A percentile compares a stretch with the other conserved stretches of the same genome.
These are phyloP conservation scores for Cerceris ruficornis DNA, from an alignment of 2,888 invertebrate genomes.

Conservation along the genomic window DNA sequence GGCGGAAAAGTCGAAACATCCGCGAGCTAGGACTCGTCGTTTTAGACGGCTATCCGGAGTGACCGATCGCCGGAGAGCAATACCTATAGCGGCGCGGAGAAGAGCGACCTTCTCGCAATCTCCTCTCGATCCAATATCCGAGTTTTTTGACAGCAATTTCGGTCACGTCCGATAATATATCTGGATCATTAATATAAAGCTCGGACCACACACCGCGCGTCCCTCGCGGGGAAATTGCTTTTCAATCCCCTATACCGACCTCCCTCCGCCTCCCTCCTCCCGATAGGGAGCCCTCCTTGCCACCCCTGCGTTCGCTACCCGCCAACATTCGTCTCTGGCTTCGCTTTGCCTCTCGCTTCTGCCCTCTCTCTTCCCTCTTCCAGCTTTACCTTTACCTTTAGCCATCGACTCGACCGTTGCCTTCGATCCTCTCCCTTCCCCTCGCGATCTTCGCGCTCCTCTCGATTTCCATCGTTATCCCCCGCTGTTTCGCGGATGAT, in stretches of 20 bases:
- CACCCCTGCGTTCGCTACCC: slow-evolving; percentile 45
- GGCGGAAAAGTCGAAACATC: slow-evolving; percentile 36
- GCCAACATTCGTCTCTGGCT: slow-evolving; percentile 59
- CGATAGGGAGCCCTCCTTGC: slow-evolving; percentile 49
- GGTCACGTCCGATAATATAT: slow-evolving; percentile 82
- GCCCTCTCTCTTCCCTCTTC: slow-evolving; percentile 7
- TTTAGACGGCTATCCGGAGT: slow-evolving; percentile 38
- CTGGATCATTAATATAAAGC: slow-evolving; percentile 82
- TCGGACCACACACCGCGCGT: slow-evolving; percentile 74
- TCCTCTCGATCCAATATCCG: slow-evolving; percentile 82
- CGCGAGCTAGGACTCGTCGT: slow-evolving; percentile 22
- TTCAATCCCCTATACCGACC: slow-evolving; percentile 80
- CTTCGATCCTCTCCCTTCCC: slow-evolving; percentile 1
- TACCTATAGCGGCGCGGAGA: slow-evolving; percentile 42
- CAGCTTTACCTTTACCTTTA: slow-evolving; percentile 27
- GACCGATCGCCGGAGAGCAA: slow-evolving; percentile 56
- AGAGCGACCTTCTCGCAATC: slow-evolving; percentile 79
- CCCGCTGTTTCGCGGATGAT: slow-evolving; percentile 7
- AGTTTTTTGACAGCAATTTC: slow-evolving; percentile 82
- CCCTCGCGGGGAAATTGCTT: slow-evolving; percentile 81
- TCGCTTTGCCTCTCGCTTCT: slow-evolving; percentile 33
- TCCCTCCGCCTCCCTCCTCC: slow-evolving; percentile 50
- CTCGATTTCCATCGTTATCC: slow-evolving; percentile 12
- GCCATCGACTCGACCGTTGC: slow-evolving; percentile 2
- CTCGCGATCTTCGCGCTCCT: neutral